phyloP scores from a whole-genome alignment of 2,888 invertebrate species.

The Macrophya alboannulata region DNA sequence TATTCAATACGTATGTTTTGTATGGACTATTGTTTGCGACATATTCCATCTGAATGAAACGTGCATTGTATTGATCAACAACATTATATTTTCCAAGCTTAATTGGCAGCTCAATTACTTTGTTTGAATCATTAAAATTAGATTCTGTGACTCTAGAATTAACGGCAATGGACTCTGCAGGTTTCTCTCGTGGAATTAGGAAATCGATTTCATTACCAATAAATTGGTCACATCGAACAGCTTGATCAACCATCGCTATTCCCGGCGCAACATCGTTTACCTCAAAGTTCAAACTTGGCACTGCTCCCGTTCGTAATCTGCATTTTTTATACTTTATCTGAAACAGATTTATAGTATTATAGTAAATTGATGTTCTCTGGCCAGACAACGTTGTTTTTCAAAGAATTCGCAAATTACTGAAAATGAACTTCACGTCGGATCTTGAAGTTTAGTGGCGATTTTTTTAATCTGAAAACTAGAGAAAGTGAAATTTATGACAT shows the following conservation, averaged over 20 bases:
- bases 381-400: not conserved
- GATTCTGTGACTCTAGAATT: not conserved
- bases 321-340: constrained; percentile 76
- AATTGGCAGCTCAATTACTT: not conserved
- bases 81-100: constrained; percentile 2
- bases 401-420: not conserved
- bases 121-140: not conserved
- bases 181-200: not conserved
- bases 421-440: too few species aligned
- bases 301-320: constrained; percentile 72
- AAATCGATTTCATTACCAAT: not conserved
- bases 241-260: constrained; percentile 61
- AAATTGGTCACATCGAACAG: constrained; percentile 45
- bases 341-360: constrained; percentile 23
- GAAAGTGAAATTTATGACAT: constrained; percentile 59
- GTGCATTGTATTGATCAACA: not conserved
- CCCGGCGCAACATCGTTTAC: constrained; percentile 58
- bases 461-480: not conserved
- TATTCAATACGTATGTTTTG: not conserved
- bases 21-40: not conserved
- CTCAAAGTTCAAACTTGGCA: constrained; percentile 65
- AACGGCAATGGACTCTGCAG: not conserved
- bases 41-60: constrained; percentile 8
- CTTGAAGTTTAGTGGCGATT: not conserved
- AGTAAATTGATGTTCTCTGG: constrained; percentile 11